phyloP scores from a whole-genome alignment of 2,113 vertebrate genomes.

The Colistium nudipinnis region DNA sequence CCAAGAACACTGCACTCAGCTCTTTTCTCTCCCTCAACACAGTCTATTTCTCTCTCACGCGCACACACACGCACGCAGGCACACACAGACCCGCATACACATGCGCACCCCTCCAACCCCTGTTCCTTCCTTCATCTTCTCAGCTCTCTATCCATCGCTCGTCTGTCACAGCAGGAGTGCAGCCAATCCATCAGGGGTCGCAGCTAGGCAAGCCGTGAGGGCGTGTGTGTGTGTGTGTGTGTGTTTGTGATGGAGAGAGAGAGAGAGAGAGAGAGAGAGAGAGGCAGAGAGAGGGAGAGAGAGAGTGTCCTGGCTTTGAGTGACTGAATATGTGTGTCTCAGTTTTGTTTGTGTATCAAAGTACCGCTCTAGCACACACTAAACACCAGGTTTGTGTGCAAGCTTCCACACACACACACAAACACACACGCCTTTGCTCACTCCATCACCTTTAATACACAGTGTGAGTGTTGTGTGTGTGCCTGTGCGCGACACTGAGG shows the following conservation, averaged over 20 bases:
- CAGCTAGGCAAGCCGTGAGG: constrained; percentile 56
- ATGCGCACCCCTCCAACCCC: background rate
- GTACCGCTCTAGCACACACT: constrained; percentile 24
- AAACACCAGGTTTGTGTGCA: constrained; percentile 49
- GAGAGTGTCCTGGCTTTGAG: constrained; percentile 22
- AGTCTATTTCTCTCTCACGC: constrained; percentile 9
- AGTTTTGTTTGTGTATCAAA: constrained; percentile 50
- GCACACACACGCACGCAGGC: constrained; percentile 10
- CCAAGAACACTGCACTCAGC: constrained; percentile 72
- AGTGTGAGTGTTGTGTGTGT: constrained; percentile 42
- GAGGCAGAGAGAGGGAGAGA: too few species aligned
- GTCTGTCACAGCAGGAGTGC: constrained; percentile 83
- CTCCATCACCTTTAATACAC: constrained; percentile 67
- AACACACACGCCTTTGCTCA: constrained; percentile 21
- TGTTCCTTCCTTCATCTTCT: constrained; percentile 80
- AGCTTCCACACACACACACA: constrained; percentile 25
- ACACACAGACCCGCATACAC: background rate
- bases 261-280: too few species aligned
- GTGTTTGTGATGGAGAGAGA: too few species aligned
- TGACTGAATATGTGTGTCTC: constrained; percentile 46
- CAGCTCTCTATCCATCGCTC: constrained; percentile 79
- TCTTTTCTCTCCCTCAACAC: constrained; percentile 58
- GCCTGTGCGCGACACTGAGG: constrained; percentile 33
- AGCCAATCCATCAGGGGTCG: constrained; percentile 85
- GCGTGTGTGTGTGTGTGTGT: constrained; percentile 28